Evolutionary conservation across 2,888 invertebrate species (phyloP).

Genomic region (Melinaea marsaeus): DNA sequence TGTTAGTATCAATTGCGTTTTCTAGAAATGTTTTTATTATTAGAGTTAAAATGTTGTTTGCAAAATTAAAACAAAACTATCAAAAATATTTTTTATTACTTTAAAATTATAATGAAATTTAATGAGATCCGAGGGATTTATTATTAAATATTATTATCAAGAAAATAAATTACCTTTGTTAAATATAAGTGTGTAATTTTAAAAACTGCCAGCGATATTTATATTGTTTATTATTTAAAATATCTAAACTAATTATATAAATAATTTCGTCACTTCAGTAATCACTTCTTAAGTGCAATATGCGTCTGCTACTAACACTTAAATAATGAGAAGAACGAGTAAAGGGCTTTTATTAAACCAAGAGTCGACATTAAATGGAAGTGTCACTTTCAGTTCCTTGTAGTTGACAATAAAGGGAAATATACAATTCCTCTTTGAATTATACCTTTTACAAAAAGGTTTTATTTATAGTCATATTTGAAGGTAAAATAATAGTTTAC

Average conservation of each 20-base stretch:
- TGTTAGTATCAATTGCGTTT: conserved; percentile 59
- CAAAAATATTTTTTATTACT: no score
- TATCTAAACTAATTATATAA: no score
- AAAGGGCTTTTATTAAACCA: conserved; percentile 67
- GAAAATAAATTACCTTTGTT: no score
- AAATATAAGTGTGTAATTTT: no score
- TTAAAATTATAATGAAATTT: no score
- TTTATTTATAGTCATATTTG: conserved; percentile 6
- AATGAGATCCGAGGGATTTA: no score
- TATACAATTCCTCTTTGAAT: conserved; percentile 56
- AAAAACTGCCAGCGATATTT: no score
- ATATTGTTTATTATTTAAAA: no score
- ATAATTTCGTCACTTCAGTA: neutral
- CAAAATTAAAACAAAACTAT: no score
- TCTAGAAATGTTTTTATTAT: conserved; percentile 38
- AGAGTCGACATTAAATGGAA: conserved; percentile 72
- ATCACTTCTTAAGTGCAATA: neutral
- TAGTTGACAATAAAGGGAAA: conserved; percentile 66
- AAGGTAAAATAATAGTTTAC: neutral
- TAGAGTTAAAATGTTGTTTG: neutral
- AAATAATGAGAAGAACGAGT: conserved; percentile 58
- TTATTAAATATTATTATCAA: no score
- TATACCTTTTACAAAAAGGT: conserved; percentile 8
- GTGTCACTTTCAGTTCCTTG: conserved; percentile 66
- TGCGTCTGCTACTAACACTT: conserved; percentile 34